A percentile compares a stretch with the other conserved stretches of the same genome.
Conservation (phyloP, 1,140 invertebrate genomes). For the Megalopta genalis region DNA sequence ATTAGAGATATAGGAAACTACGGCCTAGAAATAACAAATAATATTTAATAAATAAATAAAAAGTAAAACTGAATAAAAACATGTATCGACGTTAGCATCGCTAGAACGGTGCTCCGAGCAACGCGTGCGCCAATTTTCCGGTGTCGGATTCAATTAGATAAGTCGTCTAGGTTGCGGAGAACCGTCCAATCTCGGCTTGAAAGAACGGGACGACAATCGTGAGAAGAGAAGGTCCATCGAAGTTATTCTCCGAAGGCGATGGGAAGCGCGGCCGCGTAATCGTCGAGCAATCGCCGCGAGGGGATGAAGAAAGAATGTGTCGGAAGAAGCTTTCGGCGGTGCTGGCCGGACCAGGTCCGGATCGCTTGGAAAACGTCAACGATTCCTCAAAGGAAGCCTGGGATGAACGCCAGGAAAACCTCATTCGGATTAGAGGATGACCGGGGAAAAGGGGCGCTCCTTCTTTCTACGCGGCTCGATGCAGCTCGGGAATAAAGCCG, state of each 20-base stretch:
- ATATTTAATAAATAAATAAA: no score
- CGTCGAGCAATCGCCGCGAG: constrained; percentile 26
- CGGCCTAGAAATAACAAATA: no score
- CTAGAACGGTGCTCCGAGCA: no score
- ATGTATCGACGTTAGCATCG: no score
- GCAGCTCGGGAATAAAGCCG: constrained; percentile 71
- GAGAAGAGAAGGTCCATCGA: neutral
- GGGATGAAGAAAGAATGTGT: constrained; percentile 4
- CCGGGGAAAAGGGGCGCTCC: constrained; percentile 43
- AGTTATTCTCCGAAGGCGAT: neutral
- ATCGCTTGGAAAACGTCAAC: constrained; percentile 49
- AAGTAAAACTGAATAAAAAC: no score
- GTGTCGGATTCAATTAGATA: neutral
- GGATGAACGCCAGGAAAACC: constrained; percentile 54
- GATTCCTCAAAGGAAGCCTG: constrained; percentile 52
- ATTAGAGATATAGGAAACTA: no score
- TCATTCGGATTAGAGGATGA: constrained; percentile 70
- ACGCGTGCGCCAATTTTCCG: neutral
- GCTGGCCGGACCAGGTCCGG: neutral
- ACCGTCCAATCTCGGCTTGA: no score
- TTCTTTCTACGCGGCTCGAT: constrained; percentile 69
- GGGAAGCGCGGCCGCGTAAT: constrained; percentile 11
- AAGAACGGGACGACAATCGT: neutral
- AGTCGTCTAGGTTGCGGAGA: neutral
- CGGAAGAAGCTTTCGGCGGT: constrained; percentile 6